A percentile compares a stretch with the other conserved stretches of the same genome.
Evolutionary conservation across 1,140 invertebrate genomes (phyloP).

Genomic region (Steinernema khuongi): DNA sequence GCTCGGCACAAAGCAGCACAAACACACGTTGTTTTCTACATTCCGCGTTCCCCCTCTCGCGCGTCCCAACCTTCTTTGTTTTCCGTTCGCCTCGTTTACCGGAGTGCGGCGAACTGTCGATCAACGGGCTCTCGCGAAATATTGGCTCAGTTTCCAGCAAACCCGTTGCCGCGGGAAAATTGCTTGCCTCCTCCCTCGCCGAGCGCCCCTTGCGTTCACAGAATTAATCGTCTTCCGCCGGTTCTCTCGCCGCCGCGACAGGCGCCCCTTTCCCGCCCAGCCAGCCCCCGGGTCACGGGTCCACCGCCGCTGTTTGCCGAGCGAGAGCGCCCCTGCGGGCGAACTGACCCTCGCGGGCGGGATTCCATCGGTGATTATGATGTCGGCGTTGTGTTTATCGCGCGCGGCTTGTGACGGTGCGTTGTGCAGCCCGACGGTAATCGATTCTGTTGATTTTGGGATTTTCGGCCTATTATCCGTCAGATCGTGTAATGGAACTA

Average conservation of each 20-base stretch:
- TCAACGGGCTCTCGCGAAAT: background rate
- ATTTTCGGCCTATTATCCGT: too few species aligned
- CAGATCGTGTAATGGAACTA: too few species aligned
- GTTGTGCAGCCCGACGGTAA: background rate
- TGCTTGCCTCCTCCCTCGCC: background rate
- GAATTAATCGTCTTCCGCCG: background rate
- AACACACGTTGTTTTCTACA: background rate
- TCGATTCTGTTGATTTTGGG: background rate
- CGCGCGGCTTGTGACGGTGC: background rate
- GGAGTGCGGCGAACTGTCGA: background rate
- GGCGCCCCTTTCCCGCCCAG: conserved; percentile 3
- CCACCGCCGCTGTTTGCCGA: background rate
- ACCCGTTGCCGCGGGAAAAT: conserved; percentile 10
- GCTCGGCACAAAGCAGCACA: too few species aligned
- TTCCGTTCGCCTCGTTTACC: background rate
- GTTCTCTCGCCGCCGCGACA: background rate
- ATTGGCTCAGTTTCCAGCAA: conserved; percentile 12
- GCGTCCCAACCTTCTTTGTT: background rate
- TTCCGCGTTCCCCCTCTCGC: background rate
- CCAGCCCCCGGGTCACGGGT: background rate
- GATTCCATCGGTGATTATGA: conserved; percentile 9
- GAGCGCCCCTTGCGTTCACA: background rate
- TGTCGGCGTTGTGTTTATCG: background rate
- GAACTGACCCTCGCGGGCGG: background rate
- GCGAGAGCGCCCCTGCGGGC: background rate